Evolutionary conservation across 1,140 invertebrate genomes (phyloP).

Genomic region (Drosophila sulfurigaster): DNA sequence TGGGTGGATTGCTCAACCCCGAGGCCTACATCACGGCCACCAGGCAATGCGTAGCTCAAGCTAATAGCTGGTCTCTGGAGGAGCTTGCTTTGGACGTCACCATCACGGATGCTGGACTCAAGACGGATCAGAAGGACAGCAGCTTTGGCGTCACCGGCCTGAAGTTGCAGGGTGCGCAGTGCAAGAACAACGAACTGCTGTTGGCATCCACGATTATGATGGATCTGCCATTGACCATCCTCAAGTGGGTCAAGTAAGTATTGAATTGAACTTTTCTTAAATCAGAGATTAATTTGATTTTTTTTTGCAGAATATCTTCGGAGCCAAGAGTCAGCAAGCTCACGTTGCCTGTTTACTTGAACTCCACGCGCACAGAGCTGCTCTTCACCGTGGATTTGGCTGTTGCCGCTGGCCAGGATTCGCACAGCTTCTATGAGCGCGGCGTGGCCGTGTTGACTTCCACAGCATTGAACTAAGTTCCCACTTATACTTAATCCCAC

Average conservation of each 20-base stretch:
- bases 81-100: constrained; percentile 95
- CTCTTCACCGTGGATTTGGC: constrained; percentile 98
- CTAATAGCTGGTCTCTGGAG: constrained; percentile 96
- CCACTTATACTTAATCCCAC: constrained; percentile 18
- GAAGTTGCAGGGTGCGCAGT: constrained; percentile 97
- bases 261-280: background rate
- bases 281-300: constrained; percentile 11
- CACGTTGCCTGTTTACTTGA: constrained; percentile 98
- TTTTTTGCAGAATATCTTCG: constrained; percentile 85
- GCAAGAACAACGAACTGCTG: constrained; percentile 94
- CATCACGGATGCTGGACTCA: constrained; percentile 87
- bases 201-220: constrained; percentile 98
- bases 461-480: constrained; percentile 92
- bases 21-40: constrained; percentile 99
- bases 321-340: constrained; percentile 89
- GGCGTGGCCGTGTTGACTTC: constrained; percentile 97
- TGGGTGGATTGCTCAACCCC: constrained; percentile 98
- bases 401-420: constrained; percentile 93
- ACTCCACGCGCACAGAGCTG: constrained; percentile 96
- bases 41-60: constrained; percentile 97
- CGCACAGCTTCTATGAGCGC: constrained; percentile 97
- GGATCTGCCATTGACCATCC: constrained; percentile 94
- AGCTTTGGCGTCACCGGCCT: constrained; percentile 94
- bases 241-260: constrained; percentile 93
- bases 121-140: constrained; percentile 88